phyloP scores from a whole-genome alignment of 2,113 vertebrate genomes.

The Lepidothrix coronata region DNA sequence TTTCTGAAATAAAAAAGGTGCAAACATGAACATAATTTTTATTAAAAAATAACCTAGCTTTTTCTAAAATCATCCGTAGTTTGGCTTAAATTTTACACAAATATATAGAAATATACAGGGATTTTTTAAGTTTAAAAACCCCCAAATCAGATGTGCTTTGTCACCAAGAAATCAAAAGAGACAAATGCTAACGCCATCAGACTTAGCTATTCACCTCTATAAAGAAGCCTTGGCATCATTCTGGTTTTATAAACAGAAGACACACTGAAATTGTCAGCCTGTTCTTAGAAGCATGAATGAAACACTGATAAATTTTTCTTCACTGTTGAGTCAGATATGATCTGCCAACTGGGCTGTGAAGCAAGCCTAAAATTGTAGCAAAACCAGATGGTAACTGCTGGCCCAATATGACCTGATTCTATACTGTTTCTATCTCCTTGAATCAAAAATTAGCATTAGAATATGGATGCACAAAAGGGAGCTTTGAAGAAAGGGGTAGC shows the following conservation, averaged over 20 bases:
- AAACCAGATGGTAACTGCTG: not conserved
- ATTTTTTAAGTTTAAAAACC: not conserved
- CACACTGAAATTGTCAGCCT: not conserved
- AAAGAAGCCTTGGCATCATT: not conserved
- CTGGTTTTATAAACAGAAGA: not conserved
- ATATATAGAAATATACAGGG: not conserved
- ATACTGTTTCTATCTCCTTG: not conserved
- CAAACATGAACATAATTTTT: not conserved
- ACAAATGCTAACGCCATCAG: not conserved
- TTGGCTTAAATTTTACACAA: not conserved
- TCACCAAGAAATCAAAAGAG: not conserved
- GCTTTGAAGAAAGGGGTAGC: not conserved
- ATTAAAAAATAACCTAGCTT: not conserved
- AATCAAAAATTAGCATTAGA: not conserved
- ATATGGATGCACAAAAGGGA: not conserved
- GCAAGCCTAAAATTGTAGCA: not conserved
- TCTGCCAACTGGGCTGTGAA: not conserved
- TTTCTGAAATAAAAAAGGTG: not conserved
- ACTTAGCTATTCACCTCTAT: not conserved
- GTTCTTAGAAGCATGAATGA: not conserved
- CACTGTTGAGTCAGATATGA: not conserved
- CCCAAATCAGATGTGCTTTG: not conserved
- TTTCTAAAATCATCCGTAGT: not conserved
- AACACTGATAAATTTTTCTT: accelerated
- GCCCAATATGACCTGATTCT: not conserved